phyloP scores from a whole-genome alignment of 1,140 invertebrate genomes.

The Drosophila tropicalis region DNA sequence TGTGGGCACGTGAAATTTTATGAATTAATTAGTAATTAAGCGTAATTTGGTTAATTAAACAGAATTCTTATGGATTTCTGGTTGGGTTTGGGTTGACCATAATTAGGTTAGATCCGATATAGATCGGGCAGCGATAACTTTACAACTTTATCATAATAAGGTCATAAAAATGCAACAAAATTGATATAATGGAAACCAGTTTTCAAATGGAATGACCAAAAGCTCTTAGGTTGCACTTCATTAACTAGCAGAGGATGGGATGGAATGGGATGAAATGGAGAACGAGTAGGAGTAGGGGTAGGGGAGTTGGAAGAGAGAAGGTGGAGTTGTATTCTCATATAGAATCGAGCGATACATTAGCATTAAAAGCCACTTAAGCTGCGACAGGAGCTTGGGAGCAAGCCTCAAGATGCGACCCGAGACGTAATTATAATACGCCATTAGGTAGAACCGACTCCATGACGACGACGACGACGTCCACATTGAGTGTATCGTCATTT shows the following conservation, averaged over 20 bases:
- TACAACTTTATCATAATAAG: slow-evolving; percentile 79
- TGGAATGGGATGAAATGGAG: not conserved
- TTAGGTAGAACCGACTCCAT: slow-evolving; percentile 48
- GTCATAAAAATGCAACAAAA: slow-evolving; percentile 52
- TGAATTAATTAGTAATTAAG: slow-evolving; percentile 61
- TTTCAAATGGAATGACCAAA: slow-evolving; percentile 29
- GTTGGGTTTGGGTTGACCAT: not conserved
- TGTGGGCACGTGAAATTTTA: slow-evolving; percentile 37
- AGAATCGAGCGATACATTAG: slow-evolving; percentile 68
- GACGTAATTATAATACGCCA: slow-evolving; percentile 76
- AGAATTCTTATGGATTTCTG: slow-evolving; percentile 25
- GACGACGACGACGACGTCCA: slow-evolving; percentile 18
- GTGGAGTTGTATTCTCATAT: slow-evolving; percentile 7
- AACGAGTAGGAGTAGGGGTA: not conserved
- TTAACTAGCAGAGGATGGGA: slow-evolving; percentile 27
- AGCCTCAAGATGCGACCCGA: not conserved
- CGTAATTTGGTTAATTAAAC: slow-evolving; percentile 57
- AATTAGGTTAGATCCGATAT: slow-evolving; percentile 20
- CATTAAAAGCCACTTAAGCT: slow-evolving; percentile 79
- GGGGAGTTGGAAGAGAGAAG: not conserved
- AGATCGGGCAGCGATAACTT: slow-evolving; percentile 44
- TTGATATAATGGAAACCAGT: slow-evolving; percentile 44
- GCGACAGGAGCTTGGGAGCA: slow-evolving; percentile 47
- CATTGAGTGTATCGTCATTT: slow-evolving; percentile 25
- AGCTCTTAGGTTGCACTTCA: slow-evolving; percentile 58